Evolutionary conservation across 2,888 invertebrate genomes (phyloP), one percentile per base, ranked within the genome.

Genomic region (Nymphalis urticae): DNA sequence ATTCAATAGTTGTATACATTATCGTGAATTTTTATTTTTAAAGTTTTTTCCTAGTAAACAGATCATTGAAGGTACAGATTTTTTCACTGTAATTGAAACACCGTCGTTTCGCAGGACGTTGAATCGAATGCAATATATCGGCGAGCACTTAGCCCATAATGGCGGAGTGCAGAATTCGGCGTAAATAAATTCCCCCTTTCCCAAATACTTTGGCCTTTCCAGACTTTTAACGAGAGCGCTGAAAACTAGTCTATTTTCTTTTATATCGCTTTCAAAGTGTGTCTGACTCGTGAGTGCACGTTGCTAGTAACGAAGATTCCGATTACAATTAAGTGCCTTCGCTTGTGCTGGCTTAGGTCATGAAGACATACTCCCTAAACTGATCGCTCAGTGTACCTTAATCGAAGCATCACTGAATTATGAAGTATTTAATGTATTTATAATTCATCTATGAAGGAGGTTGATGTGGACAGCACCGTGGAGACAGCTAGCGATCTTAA

Each of bases 81-180:
- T 54, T 48, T 24, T 54, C 16, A 60, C 60, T 24, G 47, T 56
- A 63, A 65, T 66, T 69, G 48, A 47, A 70, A 60, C 48, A 50
- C 27, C 67, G 56, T 58, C 61, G 61, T 71, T 68, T 64, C 21
- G 61, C 68, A 68, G 69, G 79, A 79, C 80, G 77, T 73, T 62
- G 69, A 62, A 67, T 74, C 73, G 73, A 83, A 84, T 82, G 82
- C 82, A 83, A 84, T 84, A 82, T 81, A 73, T 81, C 78, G 73
- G 70, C 54, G 72, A 78, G 81, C 79, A 79, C 81, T 81, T 77
- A 76, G 71, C 68, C 48, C 48, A 63, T 75, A 76, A 78, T 78
- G 77, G 79, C 16, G 54, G 16, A 75, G 66, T 58, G 68, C 71
- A 71, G 74, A 76, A 75, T 74, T 76, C 66, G 56, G 69, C 63